Evolutionary conservation across 1,140 invertebrate species (phyloP).

Genomic region (Drosophila repleta): DNA sequence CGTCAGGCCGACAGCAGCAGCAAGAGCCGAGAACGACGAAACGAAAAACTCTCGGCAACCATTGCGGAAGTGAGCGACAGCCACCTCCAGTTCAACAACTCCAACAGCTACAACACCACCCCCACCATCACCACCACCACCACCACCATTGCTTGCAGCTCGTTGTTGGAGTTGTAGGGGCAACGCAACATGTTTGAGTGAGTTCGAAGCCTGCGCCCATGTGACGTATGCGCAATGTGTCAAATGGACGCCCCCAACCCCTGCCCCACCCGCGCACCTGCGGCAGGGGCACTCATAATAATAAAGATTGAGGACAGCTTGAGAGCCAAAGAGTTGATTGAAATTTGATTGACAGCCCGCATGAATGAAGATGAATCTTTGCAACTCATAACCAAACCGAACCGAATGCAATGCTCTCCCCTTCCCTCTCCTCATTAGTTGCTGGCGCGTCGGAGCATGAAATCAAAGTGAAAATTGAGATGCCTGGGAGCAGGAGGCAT

Average conservation of each 20-base stretch:
- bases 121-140: not conserved
- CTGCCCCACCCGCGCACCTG: not conserved
- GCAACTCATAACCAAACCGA: constrained; percentile 5
- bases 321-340: constrained; percentile 52
- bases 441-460: constrained; percentile 53
- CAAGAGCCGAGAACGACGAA: constrained; percentile 15
- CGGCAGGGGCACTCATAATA: constrained; percentile 16
- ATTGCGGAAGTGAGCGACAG: constrained; percentile 34
- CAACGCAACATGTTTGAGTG: constrained; percentile 77
- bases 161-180: constrained; percentile 58
- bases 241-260: not conserved
- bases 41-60: constrained; percentile 45
- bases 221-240: constrained; percentile 51
- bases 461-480: constrained; percentile 60
- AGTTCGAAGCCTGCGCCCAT: constrained; percentile 49
- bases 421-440: constrained; percentile 33
- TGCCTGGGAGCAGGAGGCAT: not conserved
- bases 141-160: not conserved
- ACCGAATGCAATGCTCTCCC: not conserved
- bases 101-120: not conserved
- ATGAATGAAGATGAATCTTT: constrained; percentile 47
- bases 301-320: constrained; percentile 51
- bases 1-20: constrained; percentile 19
- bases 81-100: constrained; percentile 4
- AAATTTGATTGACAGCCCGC: constrained; percentile 64